Evolutionary conservation across 2,888 invertebrate genomes (phyloP).

Genomic region (Heliothis peltigera): DNA sequence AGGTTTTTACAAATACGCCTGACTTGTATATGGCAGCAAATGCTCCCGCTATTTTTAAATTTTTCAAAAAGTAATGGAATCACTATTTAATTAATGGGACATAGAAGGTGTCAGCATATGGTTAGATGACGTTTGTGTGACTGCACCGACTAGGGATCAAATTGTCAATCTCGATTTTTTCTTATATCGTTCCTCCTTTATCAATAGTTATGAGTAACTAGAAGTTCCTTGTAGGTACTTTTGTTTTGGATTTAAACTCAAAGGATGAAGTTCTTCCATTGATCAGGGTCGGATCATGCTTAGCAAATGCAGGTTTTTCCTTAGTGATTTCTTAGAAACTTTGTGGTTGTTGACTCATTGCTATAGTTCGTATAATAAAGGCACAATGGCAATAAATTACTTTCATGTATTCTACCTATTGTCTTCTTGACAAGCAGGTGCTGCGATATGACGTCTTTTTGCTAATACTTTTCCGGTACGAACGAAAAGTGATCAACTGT

Average conservation of each 20-base stretch:
- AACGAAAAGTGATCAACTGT: background rate
- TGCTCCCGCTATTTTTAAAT: too few relatives aligned
- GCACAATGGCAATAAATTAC: constrained; percentile 2
- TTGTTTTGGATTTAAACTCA: constrained; percentile 6
- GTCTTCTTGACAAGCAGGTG: background rate
- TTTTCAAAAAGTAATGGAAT: too few relatives aligned
- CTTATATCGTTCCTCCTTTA: constrained; percentile 2
- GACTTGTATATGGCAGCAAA: too few relatives aligned
- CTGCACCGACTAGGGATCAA: too few relatives aligned
- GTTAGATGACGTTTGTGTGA: too few relatives aligned
- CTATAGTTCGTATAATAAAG: constrained; percentile 12
- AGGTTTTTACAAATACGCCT: too few relatives aligned
- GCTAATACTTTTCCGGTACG: background rate
- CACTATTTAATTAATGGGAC: too few relatives aligned
- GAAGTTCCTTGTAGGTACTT: constrained; percentile 28
- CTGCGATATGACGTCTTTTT: background rate
- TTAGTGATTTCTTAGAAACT: constrained; percentile 51
- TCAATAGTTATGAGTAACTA: constrained; percentile 15
- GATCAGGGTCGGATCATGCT: constrained; percentile 24
- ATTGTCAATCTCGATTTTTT: too few relatives aligned
- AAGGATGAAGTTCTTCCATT: constrained; percentile 26
- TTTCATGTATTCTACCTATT: background rate
- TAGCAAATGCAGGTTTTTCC: constrained; percentile 39
- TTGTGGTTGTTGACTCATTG: constrained; percentile 38
- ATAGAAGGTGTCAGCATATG: too few relatives aligned